A percentile compares a stretch with the other conserved stretches of the same genome.
phyloP scores from a whole-genome alignment of 1,140 invertebrate genomes.

The Hycleus cichorii region DNA sequence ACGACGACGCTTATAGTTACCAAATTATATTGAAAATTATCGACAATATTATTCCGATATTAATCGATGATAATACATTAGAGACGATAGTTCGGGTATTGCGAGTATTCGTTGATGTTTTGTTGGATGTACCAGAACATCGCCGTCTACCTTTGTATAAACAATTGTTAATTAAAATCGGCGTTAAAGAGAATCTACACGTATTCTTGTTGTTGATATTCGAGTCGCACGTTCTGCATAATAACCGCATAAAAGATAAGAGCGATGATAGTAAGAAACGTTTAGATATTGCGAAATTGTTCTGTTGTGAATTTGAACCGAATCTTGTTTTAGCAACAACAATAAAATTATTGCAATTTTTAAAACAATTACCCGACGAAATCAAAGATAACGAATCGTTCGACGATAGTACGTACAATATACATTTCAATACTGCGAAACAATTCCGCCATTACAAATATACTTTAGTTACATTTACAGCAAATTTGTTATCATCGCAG shows the following conservation, averaged over 20 bases:
- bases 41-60: slow-evolving; percentile 80
- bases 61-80: slow-evolving; percentile 51
- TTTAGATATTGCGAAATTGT: slow-evolving; percentile 61
- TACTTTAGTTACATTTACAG: slow-evolving; percentile 61
- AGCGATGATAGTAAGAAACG: slow-evolving; percentile 34
- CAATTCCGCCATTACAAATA: slow-evolving; percentile 79
- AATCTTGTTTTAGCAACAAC: slow-evolving; percentile 56
- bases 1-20: slow-evolving; percentile 90
- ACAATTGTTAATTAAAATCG: slow-evolving; percentile 68
- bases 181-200: slow-evolving; percentile 65
- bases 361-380: slow-evolving; percentile 56
- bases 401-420: slow-evolving; percentile 44
- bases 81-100: slow-evolving; percentile 59
- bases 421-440: slow-evolving; percentile 53
- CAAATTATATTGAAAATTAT: slow-evolving; percentile 87
- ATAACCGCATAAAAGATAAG: slow-evolving; percentile 38
- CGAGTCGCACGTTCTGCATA: slow-evolving; percentile 56
- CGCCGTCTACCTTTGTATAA: slow-evolving; percentile 70
- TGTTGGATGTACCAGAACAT: slow-evolving; percentile 85
- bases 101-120: slow-evolving; percentile 82
- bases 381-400: slow-evolving; percentile 58
- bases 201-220: slow-evolving; percentile 64
- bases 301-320: slow-evolving; percentile 59
- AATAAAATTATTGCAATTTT: slow-evolving; percentile 57
- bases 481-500: slow-evolving; percentile 54